phyloP scores from a whole-genome alignment of 2,888 invertebrate genomes.

The Sminthurides aquaticus region DNA sequence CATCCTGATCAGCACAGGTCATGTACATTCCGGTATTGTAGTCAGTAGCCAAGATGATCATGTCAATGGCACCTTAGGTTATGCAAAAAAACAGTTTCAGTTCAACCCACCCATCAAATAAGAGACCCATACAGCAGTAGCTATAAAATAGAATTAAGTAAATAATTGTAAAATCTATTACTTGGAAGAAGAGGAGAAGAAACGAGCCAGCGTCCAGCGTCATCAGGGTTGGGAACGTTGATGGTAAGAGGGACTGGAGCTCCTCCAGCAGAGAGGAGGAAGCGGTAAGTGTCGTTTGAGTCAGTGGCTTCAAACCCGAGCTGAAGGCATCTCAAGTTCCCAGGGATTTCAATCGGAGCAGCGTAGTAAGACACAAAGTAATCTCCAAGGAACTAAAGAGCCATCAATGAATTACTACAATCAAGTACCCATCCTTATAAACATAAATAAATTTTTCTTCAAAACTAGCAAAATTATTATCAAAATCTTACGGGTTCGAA shows the following conservation, averaged over 20 bases:
- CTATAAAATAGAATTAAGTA: no score
- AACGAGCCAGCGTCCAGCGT: background rate
- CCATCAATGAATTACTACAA: background rate
- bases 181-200: background rate
- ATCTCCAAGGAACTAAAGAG: conserved; percentile 1
- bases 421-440: no score
- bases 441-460: no score
- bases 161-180: background rate
- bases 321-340: background rate
- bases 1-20: background rate
- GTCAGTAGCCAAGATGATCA: background rate
- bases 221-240: background rate
- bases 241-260: background rate
- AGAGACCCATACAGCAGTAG: no score
- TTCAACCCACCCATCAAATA: no score
- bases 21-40: background rate
- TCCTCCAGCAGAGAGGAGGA: background rate
- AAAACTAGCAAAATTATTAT: no score
- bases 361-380: background rate
- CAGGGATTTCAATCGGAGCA: background rate
- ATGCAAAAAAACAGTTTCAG: background rate
- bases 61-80: background rate
- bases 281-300: background rate
- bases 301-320: background rate
- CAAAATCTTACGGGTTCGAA: background rate